Evolutionary conservation across 2,113 vertebrate genomes (phyloP).

Genomic region (Zeus faber): DNA sequence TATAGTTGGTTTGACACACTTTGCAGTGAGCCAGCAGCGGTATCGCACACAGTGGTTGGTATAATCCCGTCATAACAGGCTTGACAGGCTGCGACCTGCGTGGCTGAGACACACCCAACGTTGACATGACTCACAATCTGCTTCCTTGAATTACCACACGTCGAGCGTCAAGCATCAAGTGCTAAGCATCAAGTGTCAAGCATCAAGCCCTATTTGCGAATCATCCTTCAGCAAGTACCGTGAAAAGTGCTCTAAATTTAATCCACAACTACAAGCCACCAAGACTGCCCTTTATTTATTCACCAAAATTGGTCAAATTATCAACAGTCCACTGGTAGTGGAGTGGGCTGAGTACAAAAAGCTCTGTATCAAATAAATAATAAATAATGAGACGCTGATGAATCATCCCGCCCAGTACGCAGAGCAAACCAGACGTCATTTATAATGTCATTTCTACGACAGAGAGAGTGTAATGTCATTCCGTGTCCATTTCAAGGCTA

Average conservation of each 20-base stretch:
- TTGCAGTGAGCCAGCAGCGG: slow-evolving; percentile 37
- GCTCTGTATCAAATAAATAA: background rate
- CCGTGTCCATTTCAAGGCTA: slow-evolving; percentile 35
- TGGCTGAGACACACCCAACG: slow-evolving; percentile 28
- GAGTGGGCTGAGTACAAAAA: background rate
- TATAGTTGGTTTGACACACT: slow-evolving; percentile 46
- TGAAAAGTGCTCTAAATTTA: too few species aligned
- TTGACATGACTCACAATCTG: slow-evolving; percentile 30
- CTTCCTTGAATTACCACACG: too few species aligned
- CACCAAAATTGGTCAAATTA: too few species aligned
- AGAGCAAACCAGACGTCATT: slow-evolving; percentile 35
- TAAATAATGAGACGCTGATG: slow-evolving; percentile 17
- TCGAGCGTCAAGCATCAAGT: too few species aligned
- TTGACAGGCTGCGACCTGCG: slow-evolving; percentile 28
- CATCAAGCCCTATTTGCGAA: too few species aligned
- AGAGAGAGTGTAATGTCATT: slow-evolving; percentile 54
- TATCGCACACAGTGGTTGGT: slow-evolving; percentile 39
- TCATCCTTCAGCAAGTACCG: too few species aligned
- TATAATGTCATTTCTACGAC: slow-evolving; percentile 52
- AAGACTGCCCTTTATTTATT: too few species aligned
- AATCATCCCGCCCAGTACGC: slow-evolving; percentile 15
- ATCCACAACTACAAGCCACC: too few species aligned
- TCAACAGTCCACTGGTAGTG: too few species aligned
- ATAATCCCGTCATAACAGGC: slow-evolving; percentile 49
- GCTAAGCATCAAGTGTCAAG: too few species aligned